Evolutionary conservation across 2,888 invertebrate species (phyloP).

Genomic region (Biston betularia): DNA sequence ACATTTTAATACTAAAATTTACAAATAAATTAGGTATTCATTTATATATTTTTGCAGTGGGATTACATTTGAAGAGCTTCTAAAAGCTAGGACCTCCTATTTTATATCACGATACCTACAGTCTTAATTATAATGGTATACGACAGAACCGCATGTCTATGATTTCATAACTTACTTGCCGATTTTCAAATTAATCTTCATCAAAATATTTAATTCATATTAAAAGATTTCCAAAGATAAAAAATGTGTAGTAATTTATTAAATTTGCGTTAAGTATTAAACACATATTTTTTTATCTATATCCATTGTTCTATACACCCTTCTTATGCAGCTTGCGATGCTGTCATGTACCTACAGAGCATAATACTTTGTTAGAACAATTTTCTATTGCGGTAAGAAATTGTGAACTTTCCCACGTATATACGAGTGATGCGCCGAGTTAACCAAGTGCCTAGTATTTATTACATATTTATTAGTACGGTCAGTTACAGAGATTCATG

Average conservation of each 20-base stretch:
- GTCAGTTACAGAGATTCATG: neutral
- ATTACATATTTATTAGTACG: neutral
- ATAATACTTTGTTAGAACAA: slow-evolving; percentile 2
- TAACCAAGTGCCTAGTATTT: neutral
- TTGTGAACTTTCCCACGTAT: slow-evolving; percentile 16
- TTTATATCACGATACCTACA: neutral
- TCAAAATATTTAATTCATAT: too few relatives aligned
- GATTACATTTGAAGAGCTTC: neutral
- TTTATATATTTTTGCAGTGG: neutral
- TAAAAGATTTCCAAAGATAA: too few relatives aligned
- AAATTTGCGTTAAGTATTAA: neutral
- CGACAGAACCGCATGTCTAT: too few relatives aligned
- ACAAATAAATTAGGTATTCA: neutral
- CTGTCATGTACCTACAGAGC: neutral
- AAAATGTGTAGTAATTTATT: too few relatives aligned
- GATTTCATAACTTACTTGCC: too few relatives aligned
- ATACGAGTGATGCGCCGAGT: neutral
- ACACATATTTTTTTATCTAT: neutral
- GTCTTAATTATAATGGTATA: too few relatives aligned
- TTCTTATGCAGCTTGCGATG: neutral
- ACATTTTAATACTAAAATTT: slow-evolving; percentile 30
- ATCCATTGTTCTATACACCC: neutral
- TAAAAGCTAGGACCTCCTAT: neutral
- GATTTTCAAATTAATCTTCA: too few relatives aligned
- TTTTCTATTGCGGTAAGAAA: slow-evolving; percentile 19